Evolutionary conservation across 2,888 invertebrate genomes (phyloP).

Genomic region (Leucoptera coffeella): DNA sequence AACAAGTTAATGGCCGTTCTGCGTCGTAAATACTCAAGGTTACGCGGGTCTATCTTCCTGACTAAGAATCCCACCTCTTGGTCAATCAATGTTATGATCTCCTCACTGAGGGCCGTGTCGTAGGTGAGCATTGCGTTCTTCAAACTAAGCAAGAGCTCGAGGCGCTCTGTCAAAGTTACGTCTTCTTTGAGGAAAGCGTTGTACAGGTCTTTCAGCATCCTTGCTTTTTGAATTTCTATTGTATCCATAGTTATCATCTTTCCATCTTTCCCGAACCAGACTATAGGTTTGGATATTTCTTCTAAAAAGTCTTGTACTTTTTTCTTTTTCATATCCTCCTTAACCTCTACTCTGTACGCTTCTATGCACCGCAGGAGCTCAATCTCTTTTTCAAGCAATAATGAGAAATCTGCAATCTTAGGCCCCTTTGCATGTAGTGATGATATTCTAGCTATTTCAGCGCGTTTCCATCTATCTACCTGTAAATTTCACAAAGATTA

Average conservation of each 20-base stretch:
- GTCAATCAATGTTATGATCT: conserved; percentile 60
- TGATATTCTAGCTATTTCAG: conserved; percentile 58
- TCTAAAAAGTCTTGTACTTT: conserved; percentile 59
- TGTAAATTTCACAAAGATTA: conserved; percentile 13
- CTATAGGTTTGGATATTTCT: conserved; percentile 64
- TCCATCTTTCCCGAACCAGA: conserved; percentile 70
- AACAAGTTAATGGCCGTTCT: conserved; percentile 55
- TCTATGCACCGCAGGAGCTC: conserved; percentile 64
- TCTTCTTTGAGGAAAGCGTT: conserved; percentile 57
- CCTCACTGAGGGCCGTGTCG: conserved; percentile 48
- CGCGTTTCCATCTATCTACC: conserved; percentile 62
- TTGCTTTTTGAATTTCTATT: conserved; percentile 70
- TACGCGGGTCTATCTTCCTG: conserved; percentile 51
- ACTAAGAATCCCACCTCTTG: conserved; percentile 66
- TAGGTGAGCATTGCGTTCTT: conserved; percentile 61
- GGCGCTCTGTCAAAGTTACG: conserved; percentile 56
- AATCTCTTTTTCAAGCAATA: conserved; percentile 68
- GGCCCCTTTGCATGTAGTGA: conserved; percentile 60
- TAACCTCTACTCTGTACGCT: conserved; percentile 56
- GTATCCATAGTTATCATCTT: conserved; percentile 73
- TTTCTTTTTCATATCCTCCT: conserved; percentile 52
- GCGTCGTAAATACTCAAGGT: conserved; percentile 60
- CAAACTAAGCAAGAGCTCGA: conserved; percentile 64
- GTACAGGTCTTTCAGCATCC: conserved; percentile 68
- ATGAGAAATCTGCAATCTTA: conserved; percentile 63